Conservation (phyloP, 35 echinoderm and acorn worm species). For the Acanthaster planci region DNA sequence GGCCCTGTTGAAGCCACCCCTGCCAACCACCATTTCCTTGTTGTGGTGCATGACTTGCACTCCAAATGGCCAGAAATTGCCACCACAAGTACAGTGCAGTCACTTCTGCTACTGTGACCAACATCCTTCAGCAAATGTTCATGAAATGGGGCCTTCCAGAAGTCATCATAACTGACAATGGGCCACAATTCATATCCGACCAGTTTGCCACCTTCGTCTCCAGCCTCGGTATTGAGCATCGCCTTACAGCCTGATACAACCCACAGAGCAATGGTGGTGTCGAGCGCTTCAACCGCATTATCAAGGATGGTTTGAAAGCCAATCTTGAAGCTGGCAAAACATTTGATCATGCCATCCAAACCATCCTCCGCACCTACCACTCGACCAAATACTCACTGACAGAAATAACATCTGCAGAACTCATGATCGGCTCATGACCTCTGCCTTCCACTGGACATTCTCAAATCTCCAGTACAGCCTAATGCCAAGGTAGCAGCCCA, state of each 20-base stretch:
- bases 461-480: no score
- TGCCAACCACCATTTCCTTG: background rate
- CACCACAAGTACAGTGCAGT: background rate
- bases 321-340: no score
- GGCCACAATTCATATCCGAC: constrained; percentile 20
- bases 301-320: constrained; percentile 18
- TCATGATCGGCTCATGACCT: no score
- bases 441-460: no score
- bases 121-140: constrained; percentile 29
- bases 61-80: constrained; percentile 52
- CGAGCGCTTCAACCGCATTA: constrained; percentile 26
- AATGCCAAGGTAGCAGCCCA: no score
- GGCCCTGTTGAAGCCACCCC: constrained; percentile 23
- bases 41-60: constrained; percentile 48
- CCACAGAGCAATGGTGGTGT: constrained; percentile 29
- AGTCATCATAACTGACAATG: constrained; percentile 31
- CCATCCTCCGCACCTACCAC: no score
- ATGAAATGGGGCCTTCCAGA: constrained; percentile 37
- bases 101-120: no score
- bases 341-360: no score
- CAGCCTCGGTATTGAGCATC: no score
- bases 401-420: no score
- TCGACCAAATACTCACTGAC: no score
- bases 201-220: constrained; percentile 10
- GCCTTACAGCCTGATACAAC: constrained; percentile 23